A percentile compares a stretch with the other conserved stretches of the same genome.
Conservation (phyloP, 2,797 vertebrate species). For the Austrolebias charrua region DNA sequence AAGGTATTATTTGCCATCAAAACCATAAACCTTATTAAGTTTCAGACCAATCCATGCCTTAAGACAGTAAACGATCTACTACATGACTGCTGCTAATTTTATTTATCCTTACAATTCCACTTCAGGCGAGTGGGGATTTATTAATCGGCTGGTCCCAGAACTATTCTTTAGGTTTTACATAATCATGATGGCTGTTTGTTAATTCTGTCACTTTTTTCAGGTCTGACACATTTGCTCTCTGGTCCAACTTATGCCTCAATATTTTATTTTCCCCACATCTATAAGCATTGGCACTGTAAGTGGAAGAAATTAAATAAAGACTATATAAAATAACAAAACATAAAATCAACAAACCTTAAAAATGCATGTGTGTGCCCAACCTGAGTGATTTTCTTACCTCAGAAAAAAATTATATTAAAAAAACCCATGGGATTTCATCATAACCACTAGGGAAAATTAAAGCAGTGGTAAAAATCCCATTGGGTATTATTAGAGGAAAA, state of each 20-base stretch:
- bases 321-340: background rate
- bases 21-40: too few species aligned
- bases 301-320: background rate
- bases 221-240: background rate
- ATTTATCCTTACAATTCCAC: too few species aligned
- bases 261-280: background rate
- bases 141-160: background rate
- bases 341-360: background rate
- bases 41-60: too few species aligned
- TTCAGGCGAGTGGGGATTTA: too few species aligned
- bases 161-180: background rate
- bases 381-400: background rate
- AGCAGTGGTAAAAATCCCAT: background rate
- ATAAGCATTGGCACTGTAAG: background rate
- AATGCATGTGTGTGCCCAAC: too few species aligned
- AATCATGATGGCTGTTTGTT: background rate
- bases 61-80: too few species aligned
- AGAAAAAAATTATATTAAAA: background rate
- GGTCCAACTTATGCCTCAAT: background rate
- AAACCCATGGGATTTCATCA: constrained; percentile 18
- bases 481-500: background rate
- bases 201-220: too few species aligned
- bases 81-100: too few species aligned
- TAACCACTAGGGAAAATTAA: constrained; percentile 2
- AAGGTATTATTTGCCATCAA: too few species aligned